Conservation (phyloP, 2,888 invertebrate species). For the Chaetoderma sp. region DNA sequence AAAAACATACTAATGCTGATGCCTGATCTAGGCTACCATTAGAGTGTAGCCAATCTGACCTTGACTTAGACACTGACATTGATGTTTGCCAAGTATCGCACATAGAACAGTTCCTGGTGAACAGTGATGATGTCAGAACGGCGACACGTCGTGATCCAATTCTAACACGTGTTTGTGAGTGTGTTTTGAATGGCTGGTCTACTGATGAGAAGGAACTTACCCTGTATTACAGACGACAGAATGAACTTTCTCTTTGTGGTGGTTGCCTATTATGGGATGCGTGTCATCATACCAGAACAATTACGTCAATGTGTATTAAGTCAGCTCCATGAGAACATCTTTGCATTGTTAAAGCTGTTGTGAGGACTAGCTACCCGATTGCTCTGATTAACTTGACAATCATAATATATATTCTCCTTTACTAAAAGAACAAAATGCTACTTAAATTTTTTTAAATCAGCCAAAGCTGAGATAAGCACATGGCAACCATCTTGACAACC, state of each 20-base stretch:
- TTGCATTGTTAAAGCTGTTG: too few species aligned
- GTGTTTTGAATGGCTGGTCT: background rate
- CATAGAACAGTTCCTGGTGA: background rate
- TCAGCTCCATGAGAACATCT: constrained; percentile 14
- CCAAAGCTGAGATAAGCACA: too few species aligned
- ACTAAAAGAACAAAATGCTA: too few species aligned
- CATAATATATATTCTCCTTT: too few species aligned
- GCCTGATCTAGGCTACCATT: constrained; percentile 1
- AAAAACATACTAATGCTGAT: background rate
- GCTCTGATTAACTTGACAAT: too few species aligned
- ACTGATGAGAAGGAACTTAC: too few species aligned
- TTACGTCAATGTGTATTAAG: background rate
- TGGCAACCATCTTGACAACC: too few species aligned
- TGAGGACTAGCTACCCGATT: too few species aligned
- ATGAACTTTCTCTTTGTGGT: constrained; percentile 12
- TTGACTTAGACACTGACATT: constrained; percentile 1
- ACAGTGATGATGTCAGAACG: background rate
- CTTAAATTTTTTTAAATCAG: too few species aligned
- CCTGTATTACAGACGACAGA: background rate
- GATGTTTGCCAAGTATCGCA: background rate
- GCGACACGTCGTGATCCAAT: background rate
- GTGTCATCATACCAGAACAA: constrained; percentile 10
- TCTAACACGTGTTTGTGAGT: constrained; percentile 1
- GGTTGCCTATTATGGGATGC: constrained; percentile 17
- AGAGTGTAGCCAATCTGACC: background rate